These are phyloP conservation scores for Cladopsammia gracilis DNA, from an alignment of 64 coral and sea anemone species.

Conservation along the genomic window DNA sequence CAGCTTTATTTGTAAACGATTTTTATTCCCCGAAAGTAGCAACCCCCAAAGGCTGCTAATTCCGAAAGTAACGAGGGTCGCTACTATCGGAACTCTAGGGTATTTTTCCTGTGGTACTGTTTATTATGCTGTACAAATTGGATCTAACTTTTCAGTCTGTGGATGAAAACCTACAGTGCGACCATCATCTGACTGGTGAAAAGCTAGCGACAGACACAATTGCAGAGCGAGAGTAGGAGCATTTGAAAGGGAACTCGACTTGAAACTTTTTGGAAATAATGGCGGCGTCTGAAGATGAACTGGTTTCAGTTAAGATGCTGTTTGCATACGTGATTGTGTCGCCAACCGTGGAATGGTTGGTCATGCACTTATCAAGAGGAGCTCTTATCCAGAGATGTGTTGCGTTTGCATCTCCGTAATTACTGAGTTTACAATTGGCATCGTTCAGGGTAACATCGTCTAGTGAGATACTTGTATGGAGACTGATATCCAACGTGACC, in stretches of 20 bases:
- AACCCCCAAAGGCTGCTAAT: too few relatives aligned
- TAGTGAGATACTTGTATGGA: conserved; percentile 4
- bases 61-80: too few relatives aligned
- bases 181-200: too few relatives aligned
- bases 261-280: conserved; percentile 73
- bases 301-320: conserved; percentile 50
- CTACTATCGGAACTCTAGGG: too few relatives aligned
- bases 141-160: too few relatives aligned
- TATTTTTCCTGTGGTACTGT: too few relatives aligned
- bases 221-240: conserved; percentile 53
- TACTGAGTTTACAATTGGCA: conserved; percentile 34
- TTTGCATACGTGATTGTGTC: conserved; percentile 74
- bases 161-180: too few relatives aligned
- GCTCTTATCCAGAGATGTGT: conserved; percentile 36
- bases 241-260: conserved; percentile 78
- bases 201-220: conserved; percentile 82
- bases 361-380: conserved; percentile 72
- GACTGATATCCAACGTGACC: conserved; percentile 5
- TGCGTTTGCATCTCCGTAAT: not conserved
- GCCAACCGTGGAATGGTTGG: conserved; percentile 37
- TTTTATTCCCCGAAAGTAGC: too few relatives aligned
- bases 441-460: conserved; percentile 65
- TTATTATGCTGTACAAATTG: too few relatives aligned
- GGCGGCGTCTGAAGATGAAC: not conserved
- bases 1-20: too few relatives aligned